phyloP scores from a whole-genome alignment of 2,888 invertebrate species.

The Netelia virgata region DNA sequence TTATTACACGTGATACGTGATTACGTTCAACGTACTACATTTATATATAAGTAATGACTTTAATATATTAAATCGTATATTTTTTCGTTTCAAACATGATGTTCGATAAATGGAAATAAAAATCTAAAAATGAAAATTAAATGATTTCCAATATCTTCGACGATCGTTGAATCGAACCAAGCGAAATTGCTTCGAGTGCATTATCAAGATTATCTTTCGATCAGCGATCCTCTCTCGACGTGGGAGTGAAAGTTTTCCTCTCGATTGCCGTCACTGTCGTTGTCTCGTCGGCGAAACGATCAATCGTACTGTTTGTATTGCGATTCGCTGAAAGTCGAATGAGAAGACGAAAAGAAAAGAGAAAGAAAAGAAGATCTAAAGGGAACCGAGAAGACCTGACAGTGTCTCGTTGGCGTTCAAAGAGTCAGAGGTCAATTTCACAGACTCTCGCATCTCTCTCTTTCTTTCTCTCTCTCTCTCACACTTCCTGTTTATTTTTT shows the following conservation, averaged over 20 bases:
- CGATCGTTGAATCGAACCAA: not conserved
- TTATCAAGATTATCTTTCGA: not conserved
- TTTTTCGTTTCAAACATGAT: not conserved
- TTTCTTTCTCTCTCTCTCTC: slow-evolving; percentile 1
- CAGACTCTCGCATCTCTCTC: slow-evolving; percentile 16
- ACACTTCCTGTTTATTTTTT: not conserved
- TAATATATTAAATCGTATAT: not conserved
- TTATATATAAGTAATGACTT: not conserved
- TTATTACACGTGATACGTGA: no score
- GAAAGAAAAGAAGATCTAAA: slow-evolving; percentile 21
- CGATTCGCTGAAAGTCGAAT: slow-evolving; percentile 25
- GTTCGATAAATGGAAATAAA: not conserved
- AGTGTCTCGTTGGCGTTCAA: slow-evolving; percentile 45
- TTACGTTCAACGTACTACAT: not conserved
- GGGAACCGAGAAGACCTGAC: slow-evolving; percentile 37
- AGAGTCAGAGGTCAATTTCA: slow-evolving; percentile 40
- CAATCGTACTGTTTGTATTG: slow-evolving; percentile 9
- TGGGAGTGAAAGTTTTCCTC: slow-evolving; percentile 43
- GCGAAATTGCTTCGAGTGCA: not conserved
- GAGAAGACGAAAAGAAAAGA: not conserved
- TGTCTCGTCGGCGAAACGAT: slow-evolving; percentile 17
- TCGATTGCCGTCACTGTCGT: not conserved
- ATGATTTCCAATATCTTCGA: not conserved
- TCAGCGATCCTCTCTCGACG: not conserved
- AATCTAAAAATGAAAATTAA: not conserved